Conservation (phyloP, 2,113 vertebrate genomes). For the Labrus mixtus region DNA sequence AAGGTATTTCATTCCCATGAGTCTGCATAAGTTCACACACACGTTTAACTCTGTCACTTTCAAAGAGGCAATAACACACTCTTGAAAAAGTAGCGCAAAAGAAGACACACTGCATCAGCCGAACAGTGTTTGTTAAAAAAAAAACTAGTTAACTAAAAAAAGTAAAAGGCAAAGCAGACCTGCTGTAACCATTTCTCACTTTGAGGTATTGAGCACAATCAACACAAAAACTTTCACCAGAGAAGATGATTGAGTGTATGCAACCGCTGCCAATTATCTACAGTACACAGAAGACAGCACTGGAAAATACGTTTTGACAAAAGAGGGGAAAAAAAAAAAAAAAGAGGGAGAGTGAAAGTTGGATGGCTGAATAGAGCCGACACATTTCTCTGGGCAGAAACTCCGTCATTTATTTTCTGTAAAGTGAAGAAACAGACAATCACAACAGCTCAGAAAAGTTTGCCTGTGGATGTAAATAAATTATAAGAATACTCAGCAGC, state of each 20-base stretch:
- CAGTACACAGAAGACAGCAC: not conserved
- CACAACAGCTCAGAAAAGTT: constrained; percentile 5
- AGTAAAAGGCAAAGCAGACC: constrained; percentile 6
- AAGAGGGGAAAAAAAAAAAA: not conserved
- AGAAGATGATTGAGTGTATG: constrained; percentile 32
- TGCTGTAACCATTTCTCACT: not conserved
- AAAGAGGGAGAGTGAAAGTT: constrained; percentile 1
- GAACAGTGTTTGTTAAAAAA: not conserved
- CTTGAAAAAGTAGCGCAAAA: not conserved
- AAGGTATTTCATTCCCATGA: no score
- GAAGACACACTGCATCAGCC: not conserved
- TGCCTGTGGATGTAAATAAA: constrained; percentile 16
- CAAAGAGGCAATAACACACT: no score
- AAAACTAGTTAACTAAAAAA: not conserved
- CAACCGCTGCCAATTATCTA: constrained; percentile 44
- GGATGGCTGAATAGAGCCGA: constrained; percentile 23
- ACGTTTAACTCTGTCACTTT: no score
- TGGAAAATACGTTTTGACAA: constrained; percentile 49
- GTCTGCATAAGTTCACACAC: no score
- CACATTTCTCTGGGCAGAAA: constrained; percentile 22
- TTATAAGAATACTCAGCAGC: not conserved
- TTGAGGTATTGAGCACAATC: constrained; percentile 22
- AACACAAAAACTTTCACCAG: constrained; percentile 3
- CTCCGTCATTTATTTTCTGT: constrained; percentile 47
- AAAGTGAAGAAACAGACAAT: constrained; percentile 28